Evolutionary conservation across 2,888 invertebrate genomes (phyloP).

Genomic region (Trichopoda pennipes): DNA sequence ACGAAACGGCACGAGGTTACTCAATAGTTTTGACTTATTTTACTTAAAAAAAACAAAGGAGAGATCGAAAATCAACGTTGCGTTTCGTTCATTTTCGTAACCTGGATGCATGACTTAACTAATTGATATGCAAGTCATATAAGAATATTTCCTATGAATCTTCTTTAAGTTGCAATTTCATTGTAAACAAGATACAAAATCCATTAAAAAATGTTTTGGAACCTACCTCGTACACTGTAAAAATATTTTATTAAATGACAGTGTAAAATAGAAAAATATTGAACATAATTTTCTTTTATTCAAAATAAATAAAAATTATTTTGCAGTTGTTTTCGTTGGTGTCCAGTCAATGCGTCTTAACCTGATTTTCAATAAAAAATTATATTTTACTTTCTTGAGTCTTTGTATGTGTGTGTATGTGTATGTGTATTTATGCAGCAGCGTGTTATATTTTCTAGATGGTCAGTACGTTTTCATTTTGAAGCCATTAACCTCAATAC

Average conservation of each 20-base stretch:
- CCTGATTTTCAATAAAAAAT: constrained; percentile 48
- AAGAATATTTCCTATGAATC: too few relatives aligned
- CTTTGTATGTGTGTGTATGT: neutral
- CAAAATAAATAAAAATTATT: neutral
- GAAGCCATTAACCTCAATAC: constrained; percentile 63
- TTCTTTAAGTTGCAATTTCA: too few relatives aligned
- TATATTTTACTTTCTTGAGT: constrained; percentile 12
- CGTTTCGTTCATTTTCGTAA: too few relatives aligned
- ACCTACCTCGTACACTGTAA: neutral
- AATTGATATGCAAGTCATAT: too few relatives aligned
- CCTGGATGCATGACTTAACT: too few relatives aligned
- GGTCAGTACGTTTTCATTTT: constrained; percentile 17
- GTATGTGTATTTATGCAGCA: neutral
- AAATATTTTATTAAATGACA: constrained; percentile 2
- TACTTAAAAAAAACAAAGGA: too few relatives aligned
- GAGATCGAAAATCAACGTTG: too few relatives aligned
- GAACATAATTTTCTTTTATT: constrained; percentile 37
- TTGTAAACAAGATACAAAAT: too few relatives aligned
- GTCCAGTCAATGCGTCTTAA: constrained; percentile 65
- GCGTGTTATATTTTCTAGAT: constrained; percentile 1
- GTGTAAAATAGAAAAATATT: constrained; percentile 17
- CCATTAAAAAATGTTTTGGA: neutral
- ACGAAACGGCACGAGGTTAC: too few relatives aligned
- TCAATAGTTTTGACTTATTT: too few relatives aligned
- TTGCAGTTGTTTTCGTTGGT: constrained; percentile 28